Conservation (phyloP, 2,888 invertebrate genomes). For the Scaeva pyrastri region DNA sequence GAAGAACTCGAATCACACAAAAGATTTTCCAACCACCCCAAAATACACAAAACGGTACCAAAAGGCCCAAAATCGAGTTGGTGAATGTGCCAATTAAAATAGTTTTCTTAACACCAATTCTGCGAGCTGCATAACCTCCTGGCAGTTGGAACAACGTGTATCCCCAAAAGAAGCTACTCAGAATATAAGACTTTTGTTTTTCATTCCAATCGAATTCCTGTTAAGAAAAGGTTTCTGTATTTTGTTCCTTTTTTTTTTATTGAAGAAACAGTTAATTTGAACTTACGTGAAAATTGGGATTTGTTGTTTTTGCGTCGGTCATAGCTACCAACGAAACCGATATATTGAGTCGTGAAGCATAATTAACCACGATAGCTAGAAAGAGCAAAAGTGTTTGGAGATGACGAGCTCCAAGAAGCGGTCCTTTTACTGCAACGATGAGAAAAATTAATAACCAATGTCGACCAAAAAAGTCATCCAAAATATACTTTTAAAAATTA, state of each 20-base stretch:
- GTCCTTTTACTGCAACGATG: constrained; percentile 2
- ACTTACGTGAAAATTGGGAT: constrained; percentile 84
- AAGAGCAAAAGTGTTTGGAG: constrained; percentile 28
- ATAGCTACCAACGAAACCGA: constrained; percentile 89
- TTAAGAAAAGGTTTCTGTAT: background rate
- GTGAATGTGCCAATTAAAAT: constrained; percentile 84
- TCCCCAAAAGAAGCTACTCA: constrained; percentile 87
- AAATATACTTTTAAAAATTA: background rate
- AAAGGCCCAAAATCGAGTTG: constrained; percentile 86
- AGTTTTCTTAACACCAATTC: constrained; percentile 88
- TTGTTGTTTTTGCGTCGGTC: constrained; percentile 84
- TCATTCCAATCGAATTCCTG: constrained; percentile 82
- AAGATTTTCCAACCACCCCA: constrained; percentile 86
- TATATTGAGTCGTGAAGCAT: constrained; percentile 87
- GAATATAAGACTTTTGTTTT: constrained; percentile 84
- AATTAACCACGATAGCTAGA: constrained; percentile 80
- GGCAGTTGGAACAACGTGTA: constrained; percentile 86
- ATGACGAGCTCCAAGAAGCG: constrained; percentile 5
- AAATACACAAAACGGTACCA: constrained; percentile 87
- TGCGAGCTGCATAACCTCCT: constrained; percentile 87
- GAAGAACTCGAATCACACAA: constrained; percentile 85
- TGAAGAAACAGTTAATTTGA: no score
- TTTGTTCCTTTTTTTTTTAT: no score
- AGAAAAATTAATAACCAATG: background rate
- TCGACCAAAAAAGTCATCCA: no score